These are phyloP conservation scores for Hippocampus barbouri DNA, from an alignment of 2,113 vertebrate species.

Conservation along the genomic window DNA sequence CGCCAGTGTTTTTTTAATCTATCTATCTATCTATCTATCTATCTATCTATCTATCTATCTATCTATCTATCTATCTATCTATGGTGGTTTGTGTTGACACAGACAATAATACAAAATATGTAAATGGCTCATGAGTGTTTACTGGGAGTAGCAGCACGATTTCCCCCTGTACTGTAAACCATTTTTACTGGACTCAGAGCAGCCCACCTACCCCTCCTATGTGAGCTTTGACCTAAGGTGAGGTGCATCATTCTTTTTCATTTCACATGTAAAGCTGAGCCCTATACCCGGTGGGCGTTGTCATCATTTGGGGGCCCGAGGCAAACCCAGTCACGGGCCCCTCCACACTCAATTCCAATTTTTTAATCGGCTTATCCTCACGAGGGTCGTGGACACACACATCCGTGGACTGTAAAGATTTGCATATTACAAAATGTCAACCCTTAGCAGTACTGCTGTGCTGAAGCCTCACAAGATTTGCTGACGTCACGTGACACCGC, in stretches of 20 bases:
- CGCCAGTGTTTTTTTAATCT: background rate
- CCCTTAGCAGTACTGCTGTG: too few species aligned
- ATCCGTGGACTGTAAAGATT: background rate
- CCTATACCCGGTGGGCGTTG: background rate
- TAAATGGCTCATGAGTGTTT: conserved; percentile 33
- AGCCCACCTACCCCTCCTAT: background rate
- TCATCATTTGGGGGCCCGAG: background rate
- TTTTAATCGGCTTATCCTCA: too few species aligned
- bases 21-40: too few species aligned
- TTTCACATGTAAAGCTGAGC: conserved; percentile 7
- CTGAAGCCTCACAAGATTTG: too few species aligned
- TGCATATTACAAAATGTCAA: too few species aligned
- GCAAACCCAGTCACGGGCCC: background rate
- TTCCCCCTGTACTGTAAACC: conserved; percentile 19
- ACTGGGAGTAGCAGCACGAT: conserved; percentile 35
- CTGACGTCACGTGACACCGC: too few species aligned
- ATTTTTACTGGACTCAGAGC: conserved; percentile 45
- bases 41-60: too few species aligned
- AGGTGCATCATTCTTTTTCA: conserved; percentile 2
- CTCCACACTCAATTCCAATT: background rate
- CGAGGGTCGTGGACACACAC: too few species aligned
- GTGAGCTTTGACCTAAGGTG: conserved; percentile 9
- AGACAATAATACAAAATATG: conserved; percentile 38
- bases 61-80: too few species aligned
- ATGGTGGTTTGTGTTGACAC: conserved; percentile 19